A percentile compares a stretch with the other conserved stretches of the same genome.
These are phyloP conservation scores for Eilema sororculum DNA, from an alignment of 2,888 invertebrate species.

Conservation along the genomic window DNA sequence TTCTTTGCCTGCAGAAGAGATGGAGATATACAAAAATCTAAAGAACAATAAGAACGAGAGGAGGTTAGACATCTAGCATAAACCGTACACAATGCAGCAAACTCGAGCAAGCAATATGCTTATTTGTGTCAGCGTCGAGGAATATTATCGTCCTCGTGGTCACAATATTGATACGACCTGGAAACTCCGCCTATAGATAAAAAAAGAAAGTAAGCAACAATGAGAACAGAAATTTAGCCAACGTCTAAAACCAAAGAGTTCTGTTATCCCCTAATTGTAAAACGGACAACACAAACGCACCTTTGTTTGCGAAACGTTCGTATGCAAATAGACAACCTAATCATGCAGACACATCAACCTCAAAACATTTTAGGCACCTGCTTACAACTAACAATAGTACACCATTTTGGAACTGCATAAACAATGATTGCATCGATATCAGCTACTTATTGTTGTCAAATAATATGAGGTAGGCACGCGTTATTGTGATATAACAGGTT, in stretches of 20 bases:
- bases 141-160: not conserved
- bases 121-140: not conserved
- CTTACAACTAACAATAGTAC: conserved; percentile 30
- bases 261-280: not conserved
- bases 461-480: not conserved
- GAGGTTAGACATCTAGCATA: not conserved
- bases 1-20: not conserved
- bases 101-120: too few species aligned
- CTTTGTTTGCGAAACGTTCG: conserved; percentile 8
- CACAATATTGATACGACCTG: not conserved
- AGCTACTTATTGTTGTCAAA: not conserved
- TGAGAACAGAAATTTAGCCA: not conserved
- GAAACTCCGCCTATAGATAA: not conserved
- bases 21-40: not conserved
- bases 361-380: conserved; percentile 35
- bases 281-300: conserved; percentile 3
- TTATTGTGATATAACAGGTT: not conserved
- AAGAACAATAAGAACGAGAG: not conserved
- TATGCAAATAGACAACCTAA: conserved; percentile 23
- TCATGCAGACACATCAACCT: conserved; percentile 21
- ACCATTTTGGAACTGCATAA: conserved; percentile 23
- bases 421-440: conserved; percentile 7
- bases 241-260: not conserved
- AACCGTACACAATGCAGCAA: too few species aligned
- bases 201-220: not conserved